These are phyloP conservation scores for Trichoplusia ni DNA, from an alignment of 1,140 invertebrate genomes.

Conservation along the genomic window DNA sequence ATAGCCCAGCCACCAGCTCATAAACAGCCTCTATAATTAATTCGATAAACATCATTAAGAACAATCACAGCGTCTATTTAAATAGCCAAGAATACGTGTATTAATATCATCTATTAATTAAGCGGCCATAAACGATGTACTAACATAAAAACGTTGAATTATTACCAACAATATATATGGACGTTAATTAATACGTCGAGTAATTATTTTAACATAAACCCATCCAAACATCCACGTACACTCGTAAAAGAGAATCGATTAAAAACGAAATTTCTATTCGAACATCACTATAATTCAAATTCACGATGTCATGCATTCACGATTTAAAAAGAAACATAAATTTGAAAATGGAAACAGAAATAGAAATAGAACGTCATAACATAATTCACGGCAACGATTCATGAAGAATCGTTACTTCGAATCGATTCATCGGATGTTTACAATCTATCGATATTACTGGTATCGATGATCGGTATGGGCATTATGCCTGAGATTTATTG, in stretches of 20 bases:
- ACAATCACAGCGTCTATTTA: conserved; percentile 20
- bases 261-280: background rate
- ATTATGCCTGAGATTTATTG: conserved; percentile 11
- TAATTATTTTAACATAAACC: conserved; percentile 17
- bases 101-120: conserved; percentile 22
- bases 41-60: conserved; percentile 10
- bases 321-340: background rate
- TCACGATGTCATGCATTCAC: background rate
- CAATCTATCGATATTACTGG: background rate
- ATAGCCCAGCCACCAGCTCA: too few relatives aligned
- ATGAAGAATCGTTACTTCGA: conserved; percentile 9
- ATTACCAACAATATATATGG: conserved; percentile 15
- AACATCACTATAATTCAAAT: conserved; percentile 5
- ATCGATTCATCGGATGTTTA: conserved; percentile 19
- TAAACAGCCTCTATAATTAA: background rate
- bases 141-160: conserved; percentile 8
- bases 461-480: conserved; percentile 9
- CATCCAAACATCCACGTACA: background rate
- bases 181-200: conserved; percentile 18
- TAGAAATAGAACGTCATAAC: background rate
- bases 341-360: background rate
- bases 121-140: background rate
- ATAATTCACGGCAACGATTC: background rate
- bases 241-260: conserved; percentile 17
- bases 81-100: conserved; percentile 9